These are phyloP conservation scores for Goniozus legneri DNA, from an alignment of 1,140 invertebrate species.

Conservation along the genomic window DNA sequence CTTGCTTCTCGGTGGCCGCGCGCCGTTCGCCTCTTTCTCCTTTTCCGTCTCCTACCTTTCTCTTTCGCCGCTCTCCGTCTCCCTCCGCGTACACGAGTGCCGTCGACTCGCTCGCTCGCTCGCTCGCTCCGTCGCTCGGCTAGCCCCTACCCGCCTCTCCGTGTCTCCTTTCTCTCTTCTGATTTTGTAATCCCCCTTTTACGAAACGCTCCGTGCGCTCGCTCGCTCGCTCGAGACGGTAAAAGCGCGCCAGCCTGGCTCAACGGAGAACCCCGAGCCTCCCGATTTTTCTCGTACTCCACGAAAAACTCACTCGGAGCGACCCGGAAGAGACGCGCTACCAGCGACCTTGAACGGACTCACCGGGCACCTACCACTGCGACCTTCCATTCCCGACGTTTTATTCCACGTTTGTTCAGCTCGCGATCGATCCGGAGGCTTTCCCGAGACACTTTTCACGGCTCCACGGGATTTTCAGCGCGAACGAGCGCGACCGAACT, in stretches of 20 bases:
- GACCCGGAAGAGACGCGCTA: no score
- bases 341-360: no score
- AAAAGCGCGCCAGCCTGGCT: conserved; percentile 12
- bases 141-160: conserved; percentile 14
- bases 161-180: conserved; percentile 29
- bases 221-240: conserved; percentile 7
- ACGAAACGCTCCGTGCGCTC: conserved; percentile 36
- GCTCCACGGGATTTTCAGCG: conserved; percentile 1
- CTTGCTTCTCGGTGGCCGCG: neutral
- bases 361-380: no score
- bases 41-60: conserved; percentile 6
- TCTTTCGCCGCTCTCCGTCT: conserved; percentile 9
- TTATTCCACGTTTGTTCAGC: no score
- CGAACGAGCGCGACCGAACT: conserved; percentile 33
- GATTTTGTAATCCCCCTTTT: conserved; percentile 51
- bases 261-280: conserved; percentile 18
- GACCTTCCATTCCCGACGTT: no score
- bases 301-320: no score
- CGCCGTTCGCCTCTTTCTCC: conserved; percentile 12
- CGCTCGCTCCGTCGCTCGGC: conserved; percentile 4
- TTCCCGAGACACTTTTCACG: neutral
- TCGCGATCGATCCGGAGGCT: no score
- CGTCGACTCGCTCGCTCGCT: conserved; percentile 12
- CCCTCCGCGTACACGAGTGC: no score
- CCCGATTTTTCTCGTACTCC: no score